Base-by-base conservation (phyloP, 2,113 vertebrate species). In the Ciconia maguari region DNA sequence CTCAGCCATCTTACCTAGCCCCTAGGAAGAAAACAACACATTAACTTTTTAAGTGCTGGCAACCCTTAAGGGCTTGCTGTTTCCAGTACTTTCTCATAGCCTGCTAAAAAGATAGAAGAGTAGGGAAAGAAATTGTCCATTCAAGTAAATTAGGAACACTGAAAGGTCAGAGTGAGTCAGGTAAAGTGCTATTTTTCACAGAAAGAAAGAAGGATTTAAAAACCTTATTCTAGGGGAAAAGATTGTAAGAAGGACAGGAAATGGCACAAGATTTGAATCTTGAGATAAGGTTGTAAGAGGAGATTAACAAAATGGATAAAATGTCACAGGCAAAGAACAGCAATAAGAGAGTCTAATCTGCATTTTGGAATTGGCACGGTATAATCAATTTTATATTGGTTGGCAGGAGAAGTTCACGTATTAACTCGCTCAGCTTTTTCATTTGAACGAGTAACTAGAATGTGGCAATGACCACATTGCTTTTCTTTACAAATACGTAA, bases 101-200 rank as follows among this genome's bases (percentile, higher is more conserved):
- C 77, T 91, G 80, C 68, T 97, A 87, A 94, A 94, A 94, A 94
- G 41, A 29, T 4, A 62, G 66, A 85, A 41, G 18, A 80, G 58
- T 48, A 54, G 44, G 71, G 85, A 83, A 94, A 81, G 94, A 96
- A 98, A 97, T 97, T 97, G 95, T 96, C 96, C 95, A 83, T 94
- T 91, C 61, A 70, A 94, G 90, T 97, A 94, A 97, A 98, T 95
- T 95, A 95, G 90, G 94, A 98, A 92, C 54, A 87, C 60, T 91
- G 92, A 95, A 96, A 97, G 95, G 94, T 96, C 97, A 96, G 93
- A 92, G 64, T 78, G 90, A 97, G 94, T 94, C 93, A 94, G 96
- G 94, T 79, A 79, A 92, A 95, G 93, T 94, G 60, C 76, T 82
- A 8, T 83, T 83, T 93, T 94, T 94, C 83, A 94, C 87, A 86